Evolutionary conservation across 2,113 vertebrate genomes (phyloP).

Genomic region (Benitochromis conjunctus): DNA sequence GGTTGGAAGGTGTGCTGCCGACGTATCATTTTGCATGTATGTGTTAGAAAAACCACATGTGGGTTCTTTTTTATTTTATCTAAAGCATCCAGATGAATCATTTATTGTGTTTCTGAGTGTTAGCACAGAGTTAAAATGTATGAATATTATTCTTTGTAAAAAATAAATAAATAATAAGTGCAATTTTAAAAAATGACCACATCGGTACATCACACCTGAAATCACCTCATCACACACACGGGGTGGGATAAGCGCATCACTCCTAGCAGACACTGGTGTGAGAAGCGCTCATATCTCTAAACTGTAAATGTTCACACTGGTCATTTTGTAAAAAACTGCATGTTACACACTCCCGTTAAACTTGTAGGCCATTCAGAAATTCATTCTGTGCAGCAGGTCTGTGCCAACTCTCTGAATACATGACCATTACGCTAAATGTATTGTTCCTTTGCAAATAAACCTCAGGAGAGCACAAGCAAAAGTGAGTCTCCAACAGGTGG

Average conservation of each 20-base stretch:
- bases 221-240: neutral
- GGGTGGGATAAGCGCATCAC: neutral
- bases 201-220: neutral
- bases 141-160: neutral
- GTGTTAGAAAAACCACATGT: neutral
- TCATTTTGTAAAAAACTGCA: constrained; percentile 29
- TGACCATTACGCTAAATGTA: neutral
- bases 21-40: neutral
- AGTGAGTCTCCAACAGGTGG: constrained; percentile 11
- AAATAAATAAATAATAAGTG: neutral
- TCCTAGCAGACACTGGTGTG: neutral
- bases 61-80: neutral
- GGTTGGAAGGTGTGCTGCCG: neutral
- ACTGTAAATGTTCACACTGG: neutral
- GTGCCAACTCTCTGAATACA: neutral
- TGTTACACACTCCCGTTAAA: neutral
- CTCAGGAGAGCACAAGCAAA: neutral
- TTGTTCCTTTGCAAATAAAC: neutral
- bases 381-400: neutral
- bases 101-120: neutral
- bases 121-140: neutral
- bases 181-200: fast-evolving
- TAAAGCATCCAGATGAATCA: neutral
- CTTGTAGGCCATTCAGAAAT: neutral
- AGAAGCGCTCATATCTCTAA: neutral